Evolutionary conservation across 2,113 vertebrate genomes (phyloP).

Genomic region (Nycticebus coucang): DNA sequence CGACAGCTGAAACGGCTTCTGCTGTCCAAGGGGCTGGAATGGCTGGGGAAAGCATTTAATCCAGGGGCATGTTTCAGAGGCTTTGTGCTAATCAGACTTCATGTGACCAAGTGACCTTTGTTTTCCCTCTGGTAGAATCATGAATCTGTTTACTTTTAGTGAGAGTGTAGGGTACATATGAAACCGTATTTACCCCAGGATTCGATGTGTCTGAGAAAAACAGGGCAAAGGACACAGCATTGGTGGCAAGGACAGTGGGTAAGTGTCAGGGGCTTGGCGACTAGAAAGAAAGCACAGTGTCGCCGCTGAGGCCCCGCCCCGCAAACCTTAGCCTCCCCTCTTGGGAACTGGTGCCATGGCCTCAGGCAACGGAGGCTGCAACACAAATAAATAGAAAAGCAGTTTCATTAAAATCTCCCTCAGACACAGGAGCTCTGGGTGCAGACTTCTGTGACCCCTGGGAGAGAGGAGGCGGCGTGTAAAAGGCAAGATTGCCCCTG

Average conservation of each 20-base stretch:
- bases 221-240: not conserved
- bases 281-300: not conserved
- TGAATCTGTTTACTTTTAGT: not conserved
- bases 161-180: not conserved
- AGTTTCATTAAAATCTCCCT: slow-evolving; percentile 60
- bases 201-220: not conserved
- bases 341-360: not conserved
- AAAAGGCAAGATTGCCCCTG: slow-evolving; percentile 58
- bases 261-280: not conserved
- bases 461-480: slow-evolving; percentile 8
- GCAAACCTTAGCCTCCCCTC: not conserved
- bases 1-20: not conserved
- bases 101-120: not conserved
- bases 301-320: not conserved
- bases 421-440: not conserved
- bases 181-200: not conserved
- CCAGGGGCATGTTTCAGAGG: not conserved
- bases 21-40: not conserved
- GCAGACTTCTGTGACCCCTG: slow-evolving; percentile 62
- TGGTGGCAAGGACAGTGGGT: not conserved
- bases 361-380: slow-evolving; percentile 13
- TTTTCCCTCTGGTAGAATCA: not conserved
- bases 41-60: not conserved
- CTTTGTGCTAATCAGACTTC: slow-evolving; percentile 7
- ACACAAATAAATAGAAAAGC: slow-evolving; percentile 65